Evolutionary conservation across 1,140 invertebrate species (phyloP).

Genomic region (Leptestheria dahalacensis): DNA sequence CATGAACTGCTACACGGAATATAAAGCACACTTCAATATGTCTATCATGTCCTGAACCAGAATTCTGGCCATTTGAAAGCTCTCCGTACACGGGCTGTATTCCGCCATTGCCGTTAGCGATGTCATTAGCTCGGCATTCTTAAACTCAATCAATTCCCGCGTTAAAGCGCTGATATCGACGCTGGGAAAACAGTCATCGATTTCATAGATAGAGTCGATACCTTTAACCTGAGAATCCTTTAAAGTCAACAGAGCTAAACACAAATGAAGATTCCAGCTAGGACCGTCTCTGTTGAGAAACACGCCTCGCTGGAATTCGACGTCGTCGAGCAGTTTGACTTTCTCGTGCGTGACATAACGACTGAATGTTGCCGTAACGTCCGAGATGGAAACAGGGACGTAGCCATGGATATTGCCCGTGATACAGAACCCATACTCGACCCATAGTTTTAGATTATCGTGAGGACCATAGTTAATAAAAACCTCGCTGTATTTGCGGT

Average conservation of each 20-base stretch:
- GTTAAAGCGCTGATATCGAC: neutral
- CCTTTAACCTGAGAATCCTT: neutral
- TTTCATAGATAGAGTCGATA: neutral
- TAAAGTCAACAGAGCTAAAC: neutral
- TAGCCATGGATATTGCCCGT: conserved; percentile 35
- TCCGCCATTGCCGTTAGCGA: neutral
- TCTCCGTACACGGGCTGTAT: neutral
- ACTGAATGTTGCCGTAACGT: neutral
- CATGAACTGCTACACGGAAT: too few relatives aligned
- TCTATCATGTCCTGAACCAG: neutral
- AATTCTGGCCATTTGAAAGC: neutral
- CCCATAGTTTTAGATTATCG: conserved; percentile 45
- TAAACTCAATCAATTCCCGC: neutral
- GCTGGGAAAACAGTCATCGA: neutral
- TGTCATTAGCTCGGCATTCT: neutral
- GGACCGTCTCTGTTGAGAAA: neutral
- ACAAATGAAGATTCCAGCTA: neutral
- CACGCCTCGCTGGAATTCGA: neutral
- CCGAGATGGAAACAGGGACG: neutral
- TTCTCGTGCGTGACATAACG: neutral
- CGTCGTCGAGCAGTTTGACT: neutral
- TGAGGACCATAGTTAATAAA: conserved; percentile 62
- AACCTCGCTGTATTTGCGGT: conserved; percentile 41
- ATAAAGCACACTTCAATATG: neutral
- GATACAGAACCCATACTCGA: conserved; percentile 60